phyloP scores from a whole-genome alignment of 1,140 invertebrate genomes.

The Drosophila sulfurigaster region DNA sequence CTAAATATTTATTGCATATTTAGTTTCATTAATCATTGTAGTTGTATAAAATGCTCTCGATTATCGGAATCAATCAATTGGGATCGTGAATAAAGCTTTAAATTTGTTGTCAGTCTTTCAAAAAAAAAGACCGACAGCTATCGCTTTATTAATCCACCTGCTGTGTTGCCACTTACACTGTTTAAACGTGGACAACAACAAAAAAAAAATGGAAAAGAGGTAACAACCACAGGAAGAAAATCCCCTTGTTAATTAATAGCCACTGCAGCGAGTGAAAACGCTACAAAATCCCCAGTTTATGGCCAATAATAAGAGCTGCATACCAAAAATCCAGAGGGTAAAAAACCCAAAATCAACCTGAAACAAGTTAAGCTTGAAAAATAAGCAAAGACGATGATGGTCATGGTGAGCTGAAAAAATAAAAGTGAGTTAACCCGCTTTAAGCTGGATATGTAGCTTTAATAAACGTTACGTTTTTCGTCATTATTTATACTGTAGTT shows the following conservation, averaged over 20 bases:
- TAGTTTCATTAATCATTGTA: neutral
- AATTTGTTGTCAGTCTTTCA: neutral
- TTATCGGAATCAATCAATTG: neutral
- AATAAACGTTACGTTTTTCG: slow-evolving; percentile 50
- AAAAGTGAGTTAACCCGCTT: slow-evolving; percentile 22
- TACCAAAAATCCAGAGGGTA: neutral
- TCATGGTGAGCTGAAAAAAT: slow-evolving; percentile 21
- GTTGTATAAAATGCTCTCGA: neutral
- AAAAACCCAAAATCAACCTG: slow-evolving; percentile 23
- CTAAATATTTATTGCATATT: neutral
- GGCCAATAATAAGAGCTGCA: slow-evolving; percentile 60
- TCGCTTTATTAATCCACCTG: slow-evolving; percentile 30
- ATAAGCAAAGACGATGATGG: slow-evolving; percentile 45
- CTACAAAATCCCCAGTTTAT: slow-evolving; percentile 60
- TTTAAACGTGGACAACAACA: slow-evolving; percentile 4
- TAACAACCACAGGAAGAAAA: slow-evolving; percentile 37
- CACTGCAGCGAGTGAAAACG: slow-evolving; percentile 60
- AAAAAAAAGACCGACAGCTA: slow-evolving; percentile 16
- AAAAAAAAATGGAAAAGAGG: neutral
- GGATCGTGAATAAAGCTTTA: neutral
- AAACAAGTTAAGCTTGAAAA: slow-evolving; percentile 52
- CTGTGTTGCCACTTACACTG: slow-evolving; percentile 7
- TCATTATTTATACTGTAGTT: slow-evolving; percentile 56
- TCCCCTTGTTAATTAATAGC: slow-evolving; percentile 72
- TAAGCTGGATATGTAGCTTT: slow-evolving; percentile 56